These are phyloP conservation scores for Ammodytes marinus DNA, from an alignment of 2,113 vertebrate species.

Conservation along the genomic window DNA sequence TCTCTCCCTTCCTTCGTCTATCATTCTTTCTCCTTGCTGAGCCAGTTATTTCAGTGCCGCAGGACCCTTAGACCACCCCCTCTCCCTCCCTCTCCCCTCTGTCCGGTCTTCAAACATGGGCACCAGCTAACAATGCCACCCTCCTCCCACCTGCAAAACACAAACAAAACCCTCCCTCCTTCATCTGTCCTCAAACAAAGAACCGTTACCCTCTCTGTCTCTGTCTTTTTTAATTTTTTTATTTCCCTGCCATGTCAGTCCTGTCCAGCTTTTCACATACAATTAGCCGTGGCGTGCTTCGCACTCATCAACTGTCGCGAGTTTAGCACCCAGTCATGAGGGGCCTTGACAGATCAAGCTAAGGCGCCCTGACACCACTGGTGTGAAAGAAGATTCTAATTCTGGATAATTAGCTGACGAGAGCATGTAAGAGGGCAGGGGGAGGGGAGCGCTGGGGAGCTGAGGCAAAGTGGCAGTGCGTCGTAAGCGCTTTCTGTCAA, in stretches of 20 bases:
- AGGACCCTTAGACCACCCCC: constrained; percentile 33
- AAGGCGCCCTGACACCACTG: constrained; percentile 86
- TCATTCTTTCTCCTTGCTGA: constrained; percentile 62
- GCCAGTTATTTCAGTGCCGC: constrained; percentile 65
- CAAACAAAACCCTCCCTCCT: constrained; percentile 65
- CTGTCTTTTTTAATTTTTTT: background rate
- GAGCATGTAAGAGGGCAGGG: constrained; percentile 73
- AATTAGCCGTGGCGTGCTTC: constrained; percentile 83
- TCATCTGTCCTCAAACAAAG: constrained; percentile 68
- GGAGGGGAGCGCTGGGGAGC: constrained; percentile 26
- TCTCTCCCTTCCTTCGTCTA: constrained; percentile 40
- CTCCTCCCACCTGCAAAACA: constrained; percentile 70
- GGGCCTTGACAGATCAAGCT: constrained; percentile 83
- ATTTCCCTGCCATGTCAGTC: constrained; percentile 73
- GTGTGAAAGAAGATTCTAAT: constrained; percentile 89
- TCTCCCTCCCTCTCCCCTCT: background rate
- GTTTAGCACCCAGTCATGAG: constrained; percentile 86
- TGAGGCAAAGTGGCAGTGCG: constrained; percentile 78
- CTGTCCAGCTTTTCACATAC: constrained; percentile 87
- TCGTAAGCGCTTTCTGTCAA: constrained; percentile 84
- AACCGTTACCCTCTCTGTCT: background rate
- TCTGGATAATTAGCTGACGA: constrained; percentile 89
- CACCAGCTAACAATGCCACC: constrained; percentile 59
- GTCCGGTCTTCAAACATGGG: constrained; percentile 49
- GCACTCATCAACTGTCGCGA: constrained; percentile 84